A percentile compares a stretch with the other conserved stretches of the same genome.
Conservation (phyloP, 2,113 vertebrate species). For the Carassius carassius region DNA sequence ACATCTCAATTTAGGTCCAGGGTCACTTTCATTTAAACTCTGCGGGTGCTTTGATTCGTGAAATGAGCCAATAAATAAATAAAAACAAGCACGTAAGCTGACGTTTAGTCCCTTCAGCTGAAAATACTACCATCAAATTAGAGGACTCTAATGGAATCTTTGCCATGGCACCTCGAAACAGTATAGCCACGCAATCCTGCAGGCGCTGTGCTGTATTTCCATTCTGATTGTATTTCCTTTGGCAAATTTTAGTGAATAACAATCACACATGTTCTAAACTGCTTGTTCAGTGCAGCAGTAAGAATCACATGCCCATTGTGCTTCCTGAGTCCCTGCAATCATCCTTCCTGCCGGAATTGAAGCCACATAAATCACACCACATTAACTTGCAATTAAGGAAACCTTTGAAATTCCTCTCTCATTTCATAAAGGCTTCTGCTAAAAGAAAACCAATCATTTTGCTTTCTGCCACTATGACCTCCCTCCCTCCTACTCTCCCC, state of each 20-base stretch:
- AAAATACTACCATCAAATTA: constrained; percentile 31
- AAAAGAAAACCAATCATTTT: constrained; percentile 60
- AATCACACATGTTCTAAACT: constrained; percentile 43
- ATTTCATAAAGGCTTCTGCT: constrained; percentile 51
- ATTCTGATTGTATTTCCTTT: constrained; percentile 41
- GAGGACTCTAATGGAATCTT: constrained; percentile 9
- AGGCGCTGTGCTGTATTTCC: constrained; percentile 17
- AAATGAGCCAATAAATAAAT: background rate
- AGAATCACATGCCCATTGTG: constrained; percentile 53
- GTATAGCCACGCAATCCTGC: background rate
- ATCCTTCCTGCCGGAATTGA: constrained; percentile 49
- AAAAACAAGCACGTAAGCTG: background rate
- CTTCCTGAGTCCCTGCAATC: constrained; percentile 50
- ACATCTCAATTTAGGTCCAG: background rate
- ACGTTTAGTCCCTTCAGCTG: constrained; percentile 12
- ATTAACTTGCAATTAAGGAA: constrained; percentile 58
- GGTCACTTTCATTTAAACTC: constrained; percentile 26
- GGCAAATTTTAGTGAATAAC: constrained; percentile 46
- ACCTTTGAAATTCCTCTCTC: constrained; percentile 55
- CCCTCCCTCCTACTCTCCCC: background rate
- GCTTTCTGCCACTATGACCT: constrained; percentile 47
- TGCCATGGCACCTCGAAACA: background rate
- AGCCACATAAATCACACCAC: constrained; percentile 53
- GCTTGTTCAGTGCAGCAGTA: constrained; percentile 25
- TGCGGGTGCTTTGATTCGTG: background rate